Percentiles rank a stretch among this genome's conserved stretches.
Evolutionary conservation across 2,888 invertebrate species (phyloP).

Genomic region (Noctua janthina): DNA sequence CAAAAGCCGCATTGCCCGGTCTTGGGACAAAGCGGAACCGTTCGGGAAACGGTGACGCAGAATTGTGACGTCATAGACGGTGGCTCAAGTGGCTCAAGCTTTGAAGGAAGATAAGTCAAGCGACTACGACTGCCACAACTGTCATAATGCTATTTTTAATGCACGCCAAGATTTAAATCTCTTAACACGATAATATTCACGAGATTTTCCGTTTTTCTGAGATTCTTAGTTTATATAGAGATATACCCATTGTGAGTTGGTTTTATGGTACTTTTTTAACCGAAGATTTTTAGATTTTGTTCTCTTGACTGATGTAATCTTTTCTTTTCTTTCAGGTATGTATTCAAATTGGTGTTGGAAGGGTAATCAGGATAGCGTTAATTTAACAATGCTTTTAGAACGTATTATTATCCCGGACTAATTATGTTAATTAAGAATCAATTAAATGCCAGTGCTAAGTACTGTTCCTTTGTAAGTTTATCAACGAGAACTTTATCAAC

Average conservation of each 20-base stretch:
- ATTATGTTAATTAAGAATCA: slow-evolving; percentile 19
- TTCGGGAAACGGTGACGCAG: not conserved
- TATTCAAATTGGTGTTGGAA: not conserved
- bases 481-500: slow-evolving; percentile 17
- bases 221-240: not conserved
- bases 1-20: slow-evolving; percentile 48
- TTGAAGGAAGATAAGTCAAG: not conserved
- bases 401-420: not conserved
- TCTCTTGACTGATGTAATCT: not conserved
- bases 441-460: slow-evolving; percentile 10
- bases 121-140: not conserved
- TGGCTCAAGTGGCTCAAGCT: not conserved
- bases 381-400: not conserved
- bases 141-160: not conserved
- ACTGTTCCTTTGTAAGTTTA: slow-evolving; percentile 21
- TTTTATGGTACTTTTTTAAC: not conserved
- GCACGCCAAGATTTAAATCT: slow-evolving; percentile 17
- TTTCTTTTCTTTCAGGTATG: not conserved
- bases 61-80: not conserved
- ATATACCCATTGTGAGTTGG: not conserved
- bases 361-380: too few species aligned
- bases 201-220: not conserved
- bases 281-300: not conserved
- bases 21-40: not conserved
- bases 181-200: slow-evolving; percentile 29